Base-by-base conservation (phyloP, 2,113 vertebrate species). In the Antigone vipio region DNA sequence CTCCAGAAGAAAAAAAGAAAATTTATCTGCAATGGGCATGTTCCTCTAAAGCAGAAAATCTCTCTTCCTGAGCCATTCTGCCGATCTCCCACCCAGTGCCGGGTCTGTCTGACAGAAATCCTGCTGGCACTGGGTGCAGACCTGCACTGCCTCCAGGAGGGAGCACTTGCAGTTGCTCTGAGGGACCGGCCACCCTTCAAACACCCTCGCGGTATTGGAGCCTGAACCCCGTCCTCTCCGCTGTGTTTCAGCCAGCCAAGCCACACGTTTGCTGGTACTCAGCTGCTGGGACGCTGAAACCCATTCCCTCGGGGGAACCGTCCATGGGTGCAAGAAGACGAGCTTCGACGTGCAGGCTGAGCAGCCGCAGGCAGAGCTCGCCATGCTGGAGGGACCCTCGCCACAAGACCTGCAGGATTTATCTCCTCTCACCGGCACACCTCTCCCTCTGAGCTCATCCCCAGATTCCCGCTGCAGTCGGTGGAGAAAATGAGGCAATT, bases 1-100 rank as follows among this genome's bases (percentile, higher is more conserved):
- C 75, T 68, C 13, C 56, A 50, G 35, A 47, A n/a, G n/a, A 24
- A 88, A 53, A 29, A 42, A 24, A 44, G 32, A 56, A 30, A 4
- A 42, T 47, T 22, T 30, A 55, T 32, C 40, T 66, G 17, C 63
- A 5, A 14, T 14, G 17, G 68, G n/a, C 44, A n/a, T 0, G 0
- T 89, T 58, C 3, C 6, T 45, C 34, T 83, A 29, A 67, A 69
- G 71, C 40, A 32, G 30, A 68, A 91, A 93, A 88, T 73, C 40
- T 44, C 56, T 42, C 55, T 71, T 59, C 15, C n/a, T 4, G 12
- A 87, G 71, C 58, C 24, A 18, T 68, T 86, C 42, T 47, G 66
- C 40, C 63, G 10, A 4, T 23, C 34, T 88, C 60, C 49, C 1
- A 0, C 50, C 50, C 42, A 13, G 17, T 5, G 3, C 18, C 12